Conservation (phyloP, 2,113 vertebrate genomes). For the Colius striatus region DNA sequence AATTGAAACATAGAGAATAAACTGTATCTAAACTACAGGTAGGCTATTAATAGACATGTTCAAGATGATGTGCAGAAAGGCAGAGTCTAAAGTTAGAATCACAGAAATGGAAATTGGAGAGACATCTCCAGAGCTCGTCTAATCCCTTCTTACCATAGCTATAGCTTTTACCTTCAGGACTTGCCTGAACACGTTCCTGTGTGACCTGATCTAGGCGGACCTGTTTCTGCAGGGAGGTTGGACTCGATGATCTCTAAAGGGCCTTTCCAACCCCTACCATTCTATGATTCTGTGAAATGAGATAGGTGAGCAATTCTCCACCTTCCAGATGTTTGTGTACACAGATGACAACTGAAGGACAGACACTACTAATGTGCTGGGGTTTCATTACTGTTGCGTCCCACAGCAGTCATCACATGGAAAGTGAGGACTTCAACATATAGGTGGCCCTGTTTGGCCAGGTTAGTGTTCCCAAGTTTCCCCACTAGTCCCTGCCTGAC, state of each 20-base stretch:
- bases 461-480: not conserved
- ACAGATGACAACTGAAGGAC: not conserved
- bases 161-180: not conserved
- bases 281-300: not conserved
- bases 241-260: not conserved
- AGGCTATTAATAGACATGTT: not conserved
- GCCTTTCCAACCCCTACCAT: not conserved
- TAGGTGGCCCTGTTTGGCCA: not conserved
- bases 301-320: not conserved
- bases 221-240: not conserved
- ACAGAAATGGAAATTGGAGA: not conserved
- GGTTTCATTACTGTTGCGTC: not conserved
- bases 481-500: not conserved
- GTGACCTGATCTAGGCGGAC: not conserved
- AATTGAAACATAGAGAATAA: not conserved
- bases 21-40: not conserved
- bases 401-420: not conserved
- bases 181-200: too few relatives aligned
- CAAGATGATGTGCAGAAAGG: not conserved
- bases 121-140: not conserved
- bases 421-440: not conserved
- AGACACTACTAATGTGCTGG: accelerated
- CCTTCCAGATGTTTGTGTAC: not conserved
- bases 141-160: not conserved
- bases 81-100: not conserved